Conservation (phyloP, 2,888 invertebrate genomes). For the Epinotia ramella region DNA sequence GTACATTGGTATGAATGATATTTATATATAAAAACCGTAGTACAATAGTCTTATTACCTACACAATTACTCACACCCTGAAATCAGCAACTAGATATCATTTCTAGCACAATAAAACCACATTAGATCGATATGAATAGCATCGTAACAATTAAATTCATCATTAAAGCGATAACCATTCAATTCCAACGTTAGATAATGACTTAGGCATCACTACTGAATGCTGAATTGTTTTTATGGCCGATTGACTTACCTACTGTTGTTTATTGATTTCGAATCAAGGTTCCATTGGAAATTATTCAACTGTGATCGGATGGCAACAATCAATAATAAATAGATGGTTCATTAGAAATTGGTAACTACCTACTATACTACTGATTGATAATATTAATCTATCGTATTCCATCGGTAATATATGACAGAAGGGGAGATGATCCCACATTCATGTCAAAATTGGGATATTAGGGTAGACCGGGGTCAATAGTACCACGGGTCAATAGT, state of each 20-base stretch:
- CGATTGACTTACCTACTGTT: conserved; percentile 67
- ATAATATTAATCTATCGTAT: too few relatives aligned
- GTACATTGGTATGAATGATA: too few relatives aligned
- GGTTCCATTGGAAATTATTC: conserved; percentile 38
- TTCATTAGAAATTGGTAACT: too few relatives aligned
- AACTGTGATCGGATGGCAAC: background rate
- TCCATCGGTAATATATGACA: too few relatives aligned
- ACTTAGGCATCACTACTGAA: conserved; percentile 62
- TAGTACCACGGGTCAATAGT: too few relatives aligned
- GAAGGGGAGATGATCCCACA: too few relatives aligned
- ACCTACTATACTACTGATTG: too few relatives aligned
- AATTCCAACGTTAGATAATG: conserved; percentile 63
- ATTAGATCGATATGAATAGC: conserved; percentile 55
- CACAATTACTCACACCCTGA: background rate
- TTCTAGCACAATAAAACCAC: background rate
- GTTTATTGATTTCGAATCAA: conserved; percentile 61
- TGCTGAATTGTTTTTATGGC: conserved; percentile 70
- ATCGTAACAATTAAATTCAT: conserved; percentile 71
- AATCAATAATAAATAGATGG: background rate
- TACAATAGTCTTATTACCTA: too few relatives aligned
- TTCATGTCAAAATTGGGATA: too few relatives aligned
- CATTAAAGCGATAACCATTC: conserved; percentile 68
- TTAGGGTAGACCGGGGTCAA: too few relatives aligned
- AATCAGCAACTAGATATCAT: background rate
- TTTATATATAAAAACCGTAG: too few relatives aligned